phyloP scores from a whole-genome alignment of 2,797 vertebrate genomes.

The Eidolon dupreanum region DNA sequence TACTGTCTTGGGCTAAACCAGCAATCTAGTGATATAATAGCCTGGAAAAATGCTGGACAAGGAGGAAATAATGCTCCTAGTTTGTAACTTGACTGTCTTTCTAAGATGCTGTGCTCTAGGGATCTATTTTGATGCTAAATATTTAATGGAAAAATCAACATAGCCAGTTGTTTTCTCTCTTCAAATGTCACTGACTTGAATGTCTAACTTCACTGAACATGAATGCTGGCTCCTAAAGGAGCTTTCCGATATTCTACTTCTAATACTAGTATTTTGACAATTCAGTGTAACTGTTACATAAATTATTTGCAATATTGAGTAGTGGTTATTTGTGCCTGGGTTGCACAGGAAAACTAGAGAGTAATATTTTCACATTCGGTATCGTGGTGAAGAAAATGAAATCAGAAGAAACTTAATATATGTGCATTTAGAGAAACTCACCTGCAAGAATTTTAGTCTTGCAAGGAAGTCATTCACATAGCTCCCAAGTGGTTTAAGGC shows the following conservation, averaged over 20 bases:
- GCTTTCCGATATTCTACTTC: background rate
- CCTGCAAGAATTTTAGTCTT: conserved; percentile 92
- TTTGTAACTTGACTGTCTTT: background rate
- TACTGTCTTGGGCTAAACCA: background rate
- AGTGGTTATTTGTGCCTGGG: background rate
- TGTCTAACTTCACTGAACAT: background rate
- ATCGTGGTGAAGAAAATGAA: background rate
- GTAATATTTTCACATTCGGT: background rate
- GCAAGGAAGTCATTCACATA: conserved; percentile 92
- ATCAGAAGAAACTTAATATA: background rate
- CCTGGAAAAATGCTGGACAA: background rate
- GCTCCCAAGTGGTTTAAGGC: conserved; percentile 93
- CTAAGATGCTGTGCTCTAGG: background rate
- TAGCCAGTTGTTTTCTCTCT: background rate
- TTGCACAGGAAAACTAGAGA: background rate
- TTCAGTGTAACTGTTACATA: background rate
- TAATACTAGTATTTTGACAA: background rate
- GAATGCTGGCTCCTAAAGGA: background rate
- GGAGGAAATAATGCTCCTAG: background rate
- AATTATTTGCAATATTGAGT: background rate
- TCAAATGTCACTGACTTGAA: background rate
- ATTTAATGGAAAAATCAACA: background rate
- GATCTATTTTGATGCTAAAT: background rate
- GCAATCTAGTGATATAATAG: background rate
- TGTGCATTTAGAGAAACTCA: conserved; percentile 70